Conservation (phyloP, 2,113 vertebrate genomes). For the Amazona vittata region DNA sequence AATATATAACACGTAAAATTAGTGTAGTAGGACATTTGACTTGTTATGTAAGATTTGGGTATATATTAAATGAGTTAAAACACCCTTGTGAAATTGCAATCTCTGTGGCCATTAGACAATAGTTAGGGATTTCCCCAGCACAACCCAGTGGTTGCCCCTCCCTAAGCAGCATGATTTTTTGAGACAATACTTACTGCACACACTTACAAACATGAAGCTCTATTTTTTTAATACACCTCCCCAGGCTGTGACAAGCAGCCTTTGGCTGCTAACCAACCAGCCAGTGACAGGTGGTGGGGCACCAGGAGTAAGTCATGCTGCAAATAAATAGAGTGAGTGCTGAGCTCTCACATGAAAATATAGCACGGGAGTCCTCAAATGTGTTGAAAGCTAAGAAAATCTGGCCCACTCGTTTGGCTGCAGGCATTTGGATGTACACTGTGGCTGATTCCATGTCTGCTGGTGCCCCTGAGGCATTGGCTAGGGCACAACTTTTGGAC, state of each 20-base stretch:
- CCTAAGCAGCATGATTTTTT: neutral
- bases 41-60: neutral
- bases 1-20: neutral
- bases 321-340: rapidly evolving
- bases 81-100: neutral
- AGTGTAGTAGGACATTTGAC: neutral
- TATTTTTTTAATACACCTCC: neutral
- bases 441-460: neutral
- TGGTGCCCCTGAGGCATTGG: neutral
- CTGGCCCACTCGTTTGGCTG: neutral
- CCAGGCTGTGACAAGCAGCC: neutral
- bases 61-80: neutral
- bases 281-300: neutral
- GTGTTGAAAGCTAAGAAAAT: neutral
- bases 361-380: neutral
- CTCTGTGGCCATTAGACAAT: neutral
- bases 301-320: neutral
- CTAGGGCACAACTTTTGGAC: neutral
- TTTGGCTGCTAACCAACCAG: neutral
- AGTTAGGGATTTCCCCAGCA: neutral
- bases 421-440: neutral
- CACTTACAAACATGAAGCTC: neutral
- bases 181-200: neutral
- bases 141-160: neutral
- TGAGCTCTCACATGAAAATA: neutral